Percentiles rank a stretch among this genome's conserved stretches.
Conservation (phyloP, 2,888 invertebrate genomes). For the Erebia palarica region DNA sequence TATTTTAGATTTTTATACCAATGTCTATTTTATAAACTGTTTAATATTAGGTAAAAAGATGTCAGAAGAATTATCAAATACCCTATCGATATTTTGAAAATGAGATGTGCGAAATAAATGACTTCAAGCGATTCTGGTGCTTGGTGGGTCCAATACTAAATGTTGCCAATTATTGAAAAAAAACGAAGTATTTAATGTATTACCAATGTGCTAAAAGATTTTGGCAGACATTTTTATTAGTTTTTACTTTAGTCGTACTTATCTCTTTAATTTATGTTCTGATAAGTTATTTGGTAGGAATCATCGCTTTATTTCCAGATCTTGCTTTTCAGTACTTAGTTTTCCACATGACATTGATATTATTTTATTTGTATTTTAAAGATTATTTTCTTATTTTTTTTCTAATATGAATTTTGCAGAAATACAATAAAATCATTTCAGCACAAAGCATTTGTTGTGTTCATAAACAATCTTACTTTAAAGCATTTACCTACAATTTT, state of each 20-base stretch:
- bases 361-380: neutral
- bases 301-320: too few relatives aligned
- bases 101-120: neutral
- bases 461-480: constrained; percentile 28
- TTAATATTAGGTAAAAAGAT: too few relatives aligned
- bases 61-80: neutral
- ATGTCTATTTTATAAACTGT: too few relatives aligned
- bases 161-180: constrained; percentile 11
- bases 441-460: constrained; percentile 36
- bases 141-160: constrained; percentile 17
- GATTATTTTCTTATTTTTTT: neutral
- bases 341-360: too few relatives aligned
- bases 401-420: too few relatives aligned
- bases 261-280: too few relatives aligned
- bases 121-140: constrained; percentile 17
- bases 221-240: neutral
- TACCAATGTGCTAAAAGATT: constrained; percentile 17
- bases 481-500: constrained; percentile 37
- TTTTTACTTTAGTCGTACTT: constrained; percentile 6
- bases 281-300: too few relatives aligned
- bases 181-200: constrained; percentile 28
- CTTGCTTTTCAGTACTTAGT: too few relatives aligned
- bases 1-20: too few relatives aligned
- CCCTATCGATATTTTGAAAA: neutral
- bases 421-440: constrained; percentile 16